Evolutionary conservation across 2,888 invertebrate species (phyloP).

Genomic region (Temnothorax ravouxi): DNA sequence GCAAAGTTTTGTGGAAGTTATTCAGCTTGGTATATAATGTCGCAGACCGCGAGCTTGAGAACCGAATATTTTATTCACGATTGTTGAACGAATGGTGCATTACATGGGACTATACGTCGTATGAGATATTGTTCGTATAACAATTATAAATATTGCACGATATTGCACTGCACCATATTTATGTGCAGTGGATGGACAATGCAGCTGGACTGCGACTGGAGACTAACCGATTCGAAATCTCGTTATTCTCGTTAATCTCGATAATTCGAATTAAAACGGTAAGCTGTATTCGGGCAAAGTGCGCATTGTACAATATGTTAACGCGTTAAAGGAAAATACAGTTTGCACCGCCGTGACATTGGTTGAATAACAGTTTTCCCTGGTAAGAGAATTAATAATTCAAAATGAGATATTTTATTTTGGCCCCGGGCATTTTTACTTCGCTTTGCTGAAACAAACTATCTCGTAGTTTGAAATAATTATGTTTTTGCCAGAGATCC

Average conservation of each 20-base stretch:
- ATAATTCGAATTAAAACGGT: background rate
- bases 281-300: background rate
- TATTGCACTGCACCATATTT: background rate
- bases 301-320: background rate
- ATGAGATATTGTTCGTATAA: background rate
- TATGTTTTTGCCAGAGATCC: slow-evolving; percentile 28
- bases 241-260: too few species aligned
- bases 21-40: slow-evolving; percentile 20
- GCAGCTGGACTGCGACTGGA: background rate
- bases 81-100: slow-evolving; percentile 61
- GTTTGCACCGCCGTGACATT: background rate
- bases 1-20: slow-evolving; percentile 11
- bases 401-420: slow-evolving; percentile 28
- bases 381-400: slow-evolving; percentile 36
- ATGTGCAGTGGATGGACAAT: background rate
- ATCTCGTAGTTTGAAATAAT: slow-evolving; percentile 45
- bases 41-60: slow-evolving; percentile 60
- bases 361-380: background rate
- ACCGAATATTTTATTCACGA: slow-evolving; percentile 80
- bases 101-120: background rate
- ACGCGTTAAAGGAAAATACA: background rate
- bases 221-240: background rate
- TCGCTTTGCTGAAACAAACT: slow-evolving; percentile 32
- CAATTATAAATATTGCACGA: background rate
- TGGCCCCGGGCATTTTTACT: slow-evolving; percentile 16